phyloP scores from a whole-genome alignment of 1,140 invertebrate species.

The Sycophaga agraensis region DNA sequence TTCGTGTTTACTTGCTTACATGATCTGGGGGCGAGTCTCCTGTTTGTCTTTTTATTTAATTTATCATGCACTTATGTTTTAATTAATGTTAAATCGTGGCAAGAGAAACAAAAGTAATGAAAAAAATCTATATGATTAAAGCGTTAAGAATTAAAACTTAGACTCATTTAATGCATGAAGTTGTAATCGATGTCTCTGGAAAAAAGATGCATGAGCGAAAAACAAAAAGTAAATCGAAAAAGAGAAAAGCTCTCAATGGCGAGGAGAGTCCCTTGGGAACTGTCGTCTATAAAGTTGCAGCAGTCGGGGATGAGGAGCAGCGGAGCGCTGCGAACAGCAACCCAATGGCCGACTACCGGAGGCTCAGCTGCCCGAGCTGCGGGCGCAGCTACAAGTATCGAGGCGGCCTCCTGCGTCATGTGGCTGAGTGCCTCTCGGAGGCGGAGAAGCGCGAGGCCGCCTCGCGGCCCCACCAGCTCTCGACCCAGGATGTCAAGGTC shows the following conservation, averaged over 20 bases:
- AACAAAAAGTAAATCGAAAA: neutral
- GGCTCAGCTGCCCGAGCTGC: constrained; percentile 46
- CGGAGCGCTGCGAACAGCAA: constrained; percentile 37
- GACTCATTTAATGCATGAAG: too few relatives aligned
- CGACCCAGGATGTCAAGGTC: constrained; percentile 42
- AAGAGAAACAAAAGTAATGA: too few relatives aligned
- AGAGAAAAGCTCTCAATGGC: constrained; percentile 35
- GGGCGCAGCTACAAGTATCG: constrained; percentile 53
- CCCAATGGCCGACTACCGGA: constrained; percentile 47
- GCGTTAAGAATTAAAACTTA: too few relatives aligned
- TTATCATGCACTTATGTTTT: neutral
- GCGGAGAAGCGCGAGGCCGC: constrained; percentile 41
- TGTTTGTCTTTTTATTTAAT: neutral
- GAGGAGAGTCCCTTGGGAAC: too few relatives aligned
- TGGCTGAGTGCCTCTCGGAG: constrained; percentile 48
- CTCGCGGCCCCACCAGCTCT: constrained; percentile 30
- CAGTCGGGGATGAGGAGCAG: constrained; percentile 36
- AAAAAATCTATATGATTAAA: too few relatives aligned
- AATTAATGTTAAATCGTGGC: too few relatives aligned
- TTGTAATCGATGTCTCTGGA: too few relatives aligned
- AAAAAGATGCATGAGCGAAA: neutral
- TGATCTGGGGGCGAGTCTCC: constrained; percentile 10
- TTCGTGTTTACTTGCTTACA: too few relatives aligned
- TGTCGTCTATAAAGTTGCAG: constrained; percentile 43
- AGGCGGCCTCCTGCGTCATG: constrained; percentile 49